Evolutionary conservation across 2,113 vertebrate genomes (phyloP), one percentile per base, ranked within the genome.

Genomic region (Hypomesus transpacificus): DNA sequence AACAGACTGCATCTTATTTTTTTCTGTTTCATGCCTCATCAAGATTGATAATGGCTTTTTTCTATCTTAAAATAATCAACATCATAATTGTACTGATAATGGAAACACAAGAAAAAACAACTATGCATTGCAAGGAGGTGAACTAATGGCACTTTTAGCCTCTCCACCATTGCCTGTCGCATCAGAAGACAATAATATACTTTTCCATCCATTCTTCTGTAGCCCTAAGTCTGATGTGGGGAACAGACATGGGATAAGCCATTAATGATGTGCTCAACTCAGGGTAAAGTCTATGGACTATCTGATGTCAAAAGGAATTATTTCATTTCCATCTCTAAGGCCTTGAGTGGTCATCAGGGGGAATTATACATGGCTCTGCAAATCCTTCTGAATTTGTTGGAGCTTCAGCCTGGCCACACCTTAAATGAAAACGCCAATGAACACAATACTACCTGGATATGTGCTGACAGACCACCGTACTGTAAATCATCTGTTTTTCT

Each of bases 301-400:
- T 84, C 78, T 81, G 65, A 84, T 88, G 85, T 89, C 83, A 86
- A 71, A 86, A 52, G 71, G 77, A 84, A 82, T 86, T 85, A 90
- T 86, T 87, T 90, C 70, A 85, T 85, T 84, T 89, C 77, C 89
- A 78, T 74, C 73, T 80, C 81, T 66, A 59, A 76, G 82, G 75
- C 71, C 70, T 87, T 85, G 80, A 81, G 68, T 86, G 85, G 87
- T 87, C 87, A 86, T 82, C 69, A 21, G 87, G 85, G 87, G 86
- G 73, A 77, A 68, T 80, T 79, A 78, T 71, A 76, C 75, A 78
- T 82, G 82, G 74, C 58, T 21, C 73, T 80, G 81, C 76, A 83
- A 80, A 88, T 85, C 84, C 83, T 56, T 78, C 78, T 66, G 82
- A 84, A 76, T 84, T 71, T 75, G 66, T 80, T 67, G 71, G 20